Percentiles rank a stretch among this genome's conserved stretches.
These are phyloP conservation scores for Lacanobia wlatinum DNA, from an alignment of 2,888 invertebrate species.

Conservation along the genomic window DNA sequence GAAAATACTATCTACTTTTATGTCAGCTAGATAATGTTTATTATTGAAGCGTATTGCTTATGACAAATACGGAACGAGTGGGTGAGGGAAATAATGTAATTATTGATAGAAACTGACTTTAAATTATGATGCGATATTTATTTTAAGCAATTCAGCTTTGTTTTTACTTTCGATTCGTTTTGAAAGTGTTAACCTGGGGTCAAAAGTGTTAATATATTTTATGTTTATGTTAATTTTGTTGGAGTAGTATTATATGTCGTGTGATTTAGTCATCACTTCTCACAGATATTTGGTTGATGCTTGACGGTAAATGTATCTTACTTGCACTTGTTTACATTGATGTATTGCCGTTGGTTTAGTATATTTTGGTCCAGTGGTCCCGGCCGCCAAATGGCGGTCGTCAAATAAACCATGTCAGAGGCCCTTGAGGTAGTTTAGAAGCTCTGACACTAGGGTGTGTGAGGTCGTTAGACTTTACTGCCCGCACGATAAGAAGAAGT, in stretches of 20 bases:
- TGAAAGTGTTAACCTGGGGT: conserved; percentile 56
- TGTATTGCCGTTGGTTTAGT: background rate
- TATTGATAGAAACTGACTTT: conserved; percentile 52
- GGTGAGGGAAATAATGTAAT: conserved; percentile 52
- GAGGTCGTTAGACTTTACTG: no score
- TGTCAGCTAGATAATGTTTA: conserved; percentile 54
- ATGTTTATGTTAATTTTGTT: conserved; percentile 38
- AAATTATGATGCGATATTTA: conserved; percentile 46
- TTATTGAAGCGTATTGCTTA: conserved; percentile 50
- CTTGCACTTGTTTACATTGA: background rate
- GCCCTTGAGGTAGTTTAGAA: no score
- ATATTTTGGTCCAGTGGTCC: no score
- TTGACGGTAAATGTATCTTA: background rate
- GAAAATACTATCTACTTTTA: conserved; percentile 61
- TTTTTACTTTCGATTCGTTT: conserved; percentile 52
- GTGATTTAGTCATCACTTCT: conserved; percentile 27
- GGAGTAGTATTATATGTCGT: conserved; percentile 29
- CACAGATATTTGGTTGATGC: background rate
- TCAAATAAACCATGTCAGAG: no score
- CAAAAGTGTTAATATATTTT: conserved; percentile 37
- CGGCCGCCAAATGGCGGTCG: no score
- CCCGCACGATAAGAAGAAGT: no score
- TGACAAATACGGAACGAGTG: conserved; percentile 57
- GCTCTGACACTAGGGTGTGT: no score
- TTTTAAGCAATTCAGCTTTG: conserved; percentile 47